A percentile compares a stretch with the other conserved stretches of the same genome.
phyloP scores from a whole-genome alignment of 2,797 vertebrate species.

The Acanthis flammea region DNA sequence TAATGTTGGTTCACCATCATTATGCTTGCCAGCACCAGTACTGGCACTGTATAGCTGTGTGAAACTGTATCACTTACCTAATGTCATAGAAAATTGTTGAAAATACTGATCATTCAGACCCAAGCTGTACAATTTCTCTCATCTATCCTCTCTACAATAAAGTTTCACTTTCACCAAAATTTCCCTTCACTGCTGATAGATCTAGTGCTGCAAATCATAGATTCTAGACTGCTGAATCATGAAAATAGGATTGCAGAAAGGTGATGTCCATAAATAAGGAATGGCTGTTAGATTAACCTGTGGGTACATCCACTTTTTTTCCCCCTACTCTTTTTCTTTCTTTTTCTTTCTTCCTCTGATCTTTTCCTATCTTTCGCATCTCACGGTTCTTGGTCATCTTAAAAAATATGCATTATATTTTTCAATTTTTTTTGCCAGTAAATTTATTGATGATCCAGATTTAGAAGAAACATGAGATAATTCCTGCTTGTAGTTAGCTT shows the following conservation, averaged over 20 bases:
- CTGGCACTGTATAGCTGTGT: background rate
- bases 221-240: slow-evolving; percentile 29
- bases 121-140: background rate
- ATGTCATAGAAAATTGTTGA: slow-evolving; percentile 43
- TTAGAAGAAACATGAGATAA: background rate
- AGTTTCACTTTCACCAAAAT: slow-evolving; percentile 29
- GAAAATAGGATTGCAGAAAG: background rate
- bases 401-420: background rate
- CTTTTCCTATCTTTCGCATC: background rate
- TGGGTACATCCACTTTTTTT: background rate
- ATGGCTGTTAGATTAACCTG: background rate
- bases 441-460: background rate
- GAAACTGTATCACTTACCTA: slow-evolving; percentile 45
- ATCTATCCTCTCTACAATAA: background rate
- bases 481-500: background rate
- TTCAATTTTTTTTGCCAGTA: background rate
- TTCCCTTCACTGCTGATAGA: slow-evolving; percentile 7
- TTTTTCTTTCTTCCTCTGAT: background rate
- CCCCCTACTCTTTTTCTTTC: accelerated
- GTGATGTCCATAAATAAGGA: slow-evolving; percentile 26
- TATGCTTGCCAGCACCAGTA: slow-evolving; percentile 34
- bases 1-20: slow-evolving; percentile 29
- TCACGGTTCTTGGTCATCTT: background rate
- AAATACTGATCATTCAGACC: slow-evolving; percentile 53
- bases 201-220: slow-evolving; percentile 8